Conservation (phyloP, 2,113 vertebrate genomes). For the Bettongia penicillata region DNA sequence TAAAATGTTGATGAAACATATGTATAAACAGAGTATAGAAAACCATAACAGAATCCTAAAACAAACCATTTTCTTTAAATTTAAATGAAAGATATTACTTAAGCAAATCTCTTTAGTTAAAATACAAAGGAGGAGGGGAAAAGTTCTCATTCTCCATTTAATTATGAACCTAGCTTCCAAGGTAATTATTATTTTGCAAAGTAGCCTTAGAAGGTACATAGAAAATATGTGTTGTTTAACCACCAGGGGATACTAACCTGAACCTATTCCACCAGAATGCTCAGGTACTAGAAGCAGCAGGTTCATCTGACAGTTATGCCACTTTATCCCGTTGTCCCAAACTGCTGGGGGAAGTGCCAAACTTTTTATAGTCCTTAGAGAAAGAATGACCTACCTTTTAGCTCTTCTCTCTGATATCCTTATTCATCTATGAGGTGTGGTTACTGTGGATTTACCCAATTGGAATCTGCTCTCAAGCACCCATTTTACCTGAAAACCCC, state of each 20-base stretch:
- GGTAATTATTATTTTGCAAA: neutral
- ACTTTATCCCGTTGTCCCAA: neutral
- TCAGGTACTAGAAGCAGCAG: neutral
- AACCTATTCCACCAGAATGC: neutral
- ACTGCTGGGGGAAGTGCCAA: neutral
- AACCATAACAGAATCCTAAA: neutral
- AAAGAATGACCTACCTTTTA: neutral
- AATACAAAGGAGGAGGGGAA: neutral
- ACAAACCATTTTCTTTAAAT: neutral
- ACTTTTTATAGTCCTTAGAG: neutral
- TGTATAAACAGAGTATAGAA: slow-evolving; percentile 34
- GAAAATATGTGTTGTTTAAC: neutral
- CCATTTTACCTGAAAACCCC: neutral
- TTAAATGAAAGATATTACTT: neutral
- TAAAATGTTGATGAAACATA: slow-evolving; percentile 31
- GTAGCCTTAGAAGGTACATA: neutral
- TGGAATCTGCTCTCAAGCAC: neutral
- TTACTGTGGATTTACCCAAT: neutral
- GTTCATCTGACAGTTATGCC: neutral
- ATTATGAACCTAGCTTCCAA: neutral
- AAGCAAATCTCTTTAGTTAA: neutral
- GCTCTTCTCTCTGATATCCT: neutral
- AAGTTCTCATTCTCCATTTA: neutral
- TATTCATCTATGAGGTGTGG: neutral
- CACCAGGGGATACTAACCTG: neutral